phyloP scores from a whole-genome alignment of 2,797 vertebrate species.

The Acanthurus tractus region DNA sequence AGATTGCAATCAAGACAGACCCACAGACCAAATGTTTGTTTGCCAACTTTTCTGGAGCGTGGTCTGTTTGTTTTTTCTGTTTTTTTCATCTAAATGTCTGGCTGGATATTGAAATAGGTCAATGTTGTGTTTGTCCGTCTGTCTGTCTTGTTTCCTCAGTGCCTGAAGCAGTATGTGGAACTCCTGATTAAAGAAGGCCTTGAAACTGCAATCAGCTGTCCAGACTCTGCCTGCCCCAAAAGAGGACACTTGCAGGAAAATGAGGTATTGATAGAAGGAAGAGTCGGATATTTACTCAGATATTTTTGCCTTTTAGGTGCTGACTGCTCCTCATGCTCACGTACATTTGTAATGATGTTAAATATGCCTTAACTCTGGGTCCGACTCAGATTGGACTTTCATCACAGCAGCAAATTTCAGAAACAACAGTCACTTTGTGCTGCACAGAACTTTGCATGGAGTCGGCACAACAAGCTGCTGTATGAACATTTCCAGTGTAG shows the following conservation, averaged over 20 bases:
- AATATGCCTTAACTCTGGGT: not conserved
- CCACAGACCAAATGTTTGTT: not conserved
- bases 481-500: not conserved
- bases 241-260: conserved; percentile 95
- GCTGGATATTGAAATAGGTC: not conserved
- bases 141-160: conserved; percentile 81
- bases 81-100: not conserved
- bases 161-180: conserved; percentile 99
- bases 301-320: not conserved
- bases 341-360: not conserved
- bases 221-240: conserved; percentile 96
- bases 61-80: conserved; percentile 8
- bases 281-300: not conserved
- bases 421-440: not conserved
- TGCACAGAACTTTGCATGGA: not conserved
- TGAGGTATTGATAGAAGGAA: conserved; percentile 85
- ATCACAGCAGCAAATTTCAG: not conserved
- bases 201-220: conserved; percentile 97
- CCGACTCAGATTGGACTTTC: not conserved
- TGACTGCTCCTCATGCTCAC: not conserved
- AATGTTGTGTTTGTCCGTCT: conserved; percentile 22
- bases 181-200: conserved; percentile 98
- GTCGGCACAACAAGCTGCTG: not conserved
- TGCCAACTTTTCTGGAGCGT: not conserved
- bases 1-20: not conserved